Percentiles rank a stretch among this genome's conserved stretches.
These are phyloP conservation scores for Nasonia giraulti DNA, from an alignment of 1,140 invertebrate species.

Conservation along the genomic window DNA sequence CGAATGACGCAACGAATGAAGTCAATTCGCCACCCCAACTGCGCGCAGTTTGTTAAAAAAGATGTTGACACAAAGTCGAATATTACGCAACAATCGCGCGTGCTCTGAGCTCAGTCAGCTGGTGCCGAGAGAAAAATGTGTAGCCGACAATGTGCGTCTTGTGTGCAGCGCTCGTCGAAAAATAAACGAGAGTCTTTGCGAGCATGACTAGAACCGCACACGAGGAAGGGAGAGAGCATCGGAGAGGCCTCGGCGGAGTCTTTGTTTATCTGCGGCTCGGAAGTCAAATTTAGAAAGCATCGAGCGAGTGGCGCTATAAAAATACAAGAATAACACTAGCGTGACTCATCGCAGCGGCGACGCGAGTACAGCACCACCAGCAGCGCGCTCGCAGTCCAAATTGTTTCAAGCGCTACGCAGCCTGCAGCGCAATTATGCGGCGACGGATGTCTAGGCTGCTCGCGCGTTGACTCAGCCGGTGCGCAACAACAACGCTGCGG, in stretches of 20 bases:
- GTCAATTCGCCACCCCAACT: too few relatives aligned
- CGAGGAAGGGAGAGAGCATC: not conserved
- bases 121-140: not conserved
- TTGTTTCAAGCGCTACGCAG: not conserved
- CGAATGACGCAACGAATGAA: too few relatives aligned
- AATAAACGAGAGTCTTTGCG: not conserved
- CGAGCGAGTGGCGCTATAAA: constrained; percentile 1
- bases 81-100: not conserved
- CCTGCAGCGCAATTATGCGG: not conserved
- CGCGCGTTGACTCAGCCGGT: not conserved
- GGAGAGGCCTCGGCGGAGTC: not conserved
- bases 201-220: not conserved
- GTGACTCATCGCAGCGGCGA: not conserved
- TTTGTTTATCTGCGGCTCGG: constrained; percentile 6
- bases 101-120: not conserved
- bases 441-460: not conserved
- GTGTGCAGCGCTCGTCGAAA: not conserved
- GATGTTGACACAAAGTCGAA: too few relatives aligned
- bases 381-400: not conserved
- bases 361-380: not conserved
- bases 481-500: not conserved
- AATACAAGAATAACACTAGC: constrained; percentile 16
- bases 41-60: too few relatives aligned
- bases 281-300: constrained; percentile 26
- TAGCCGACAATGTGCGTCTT: not conserved